phyloP scores from a whole-genome alignment of 2,888 invertebrate species.

The Anorthoa munda region DNA sequence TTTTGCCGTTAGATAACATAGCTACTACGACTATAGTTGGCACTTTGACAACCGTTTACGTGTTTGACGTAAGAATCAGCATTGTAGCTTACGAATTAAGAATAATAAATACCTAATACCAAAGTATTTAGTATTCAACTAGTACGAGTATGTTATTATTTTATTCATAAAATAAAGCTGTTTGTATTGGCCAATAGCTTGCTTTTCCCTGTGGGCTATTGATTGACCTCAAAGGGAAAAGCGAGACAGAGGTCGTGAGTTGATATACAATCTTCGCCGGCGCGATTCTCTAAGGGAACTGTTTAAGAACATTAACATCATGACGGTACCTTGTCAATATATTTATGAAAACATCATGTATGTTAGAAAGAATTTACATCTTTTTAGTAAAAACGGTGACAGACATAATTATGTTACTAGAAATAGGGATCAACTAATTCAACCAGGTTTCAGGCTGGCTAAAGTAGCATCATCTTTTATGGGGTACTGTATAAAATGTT shows the following conservation, averaged over 20 bases:
- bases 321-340: too few relatives aligned
- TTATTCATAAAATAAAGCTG: neutral
- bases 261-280: too few relatives aligned
- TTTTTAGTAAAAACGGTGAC: too few relatives aligned
- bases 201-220: neutral
- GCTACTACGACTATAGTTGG: constrained; percentile 18
- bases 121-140: constrained; percentile 9
- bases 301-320: too few relatives aligned
- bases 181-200: neutral
- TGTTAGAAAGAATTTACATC: too few relatives aligned
- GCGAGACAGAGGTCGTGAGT: neutral
- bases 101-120: constrained; percentile 10
- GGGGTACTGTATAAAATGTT: too few relatives aligned
- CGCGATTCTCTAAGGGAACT: too few relatives aligned
- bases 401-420: too few relatives aligned
- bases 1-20: constrained; percentile 2
- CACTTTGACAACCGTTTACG: constrained; percentile 24
- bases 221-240: neutral
- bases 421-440: too few relatives aligned
- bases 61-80: constrained; percentile 18
- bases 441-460: too few relatives aligned
- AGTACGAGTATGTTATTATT: neutral
- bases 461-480: too few relatives aligned
- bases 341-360: too few relatives aligned
- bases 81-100: neutral